phyloP scores from a whole-genome alignment of 2,888 invertebrate genomes.

The Uropetala carovei region DNA sequence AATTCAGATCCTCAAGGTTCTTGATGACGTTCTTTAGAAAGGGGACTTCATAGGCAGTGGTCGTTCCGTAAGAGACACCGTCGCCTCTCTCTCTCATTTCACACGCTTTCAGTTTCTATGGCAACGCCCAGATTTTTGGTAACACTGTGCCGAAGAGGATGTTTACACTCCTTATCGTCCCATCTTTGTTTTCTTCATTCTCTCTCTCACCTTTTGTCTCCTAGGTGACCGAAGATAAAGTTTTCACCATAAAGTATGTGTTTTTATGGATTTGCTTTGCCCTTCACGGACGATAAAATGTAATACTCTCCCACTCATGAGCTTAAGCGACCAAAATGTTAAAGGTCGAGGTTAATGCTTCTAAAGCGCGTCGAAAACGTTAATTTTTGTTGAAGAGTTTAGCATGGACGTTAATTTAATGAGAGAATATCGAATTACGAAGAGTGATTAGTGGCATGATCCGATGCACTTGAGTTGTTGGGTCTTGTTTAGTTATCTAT shows the following conservation, averaged over 20 bases:
- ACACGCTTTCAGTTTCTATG: neutral
- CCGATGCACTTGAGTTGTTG: no score
- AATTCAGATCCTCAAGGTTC: neutral
- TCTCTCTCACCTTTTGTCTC: neutral
- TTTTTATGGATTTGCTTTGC: slow-evolving; percentile 11
- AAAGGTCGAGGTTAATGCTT: neutral
- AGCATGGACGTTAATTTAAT: no score
- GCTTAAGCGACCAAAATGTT: neutral
- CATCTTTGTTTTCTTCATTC: neutral
- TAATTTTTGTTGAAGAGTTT: no score
- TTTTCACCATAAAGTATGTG: neutral
- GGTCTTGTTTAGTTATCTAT: no score
- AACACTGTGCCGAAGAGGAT: neutral
- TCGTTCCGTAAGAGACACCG: neutral
- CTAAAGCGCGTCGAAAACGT: no score
- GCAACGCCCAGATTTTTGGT: neutral
- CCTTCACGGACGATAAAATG: neutral
- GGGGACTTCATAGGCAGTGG: neutral
- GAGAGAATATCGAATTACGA: no score
- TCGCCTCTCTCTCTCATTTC: neutral
- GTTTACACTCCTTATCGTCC: neutral
- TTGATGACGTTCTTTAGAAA: neutral
- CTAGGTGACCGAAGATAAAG: slow-evolving; percentile 3
- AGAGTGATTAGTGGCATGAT: no score
- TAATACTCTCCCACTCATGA: neutral